Conservation (phyloP, 2,113 vertebrate species). For the Scortum barcoo region DNA sequence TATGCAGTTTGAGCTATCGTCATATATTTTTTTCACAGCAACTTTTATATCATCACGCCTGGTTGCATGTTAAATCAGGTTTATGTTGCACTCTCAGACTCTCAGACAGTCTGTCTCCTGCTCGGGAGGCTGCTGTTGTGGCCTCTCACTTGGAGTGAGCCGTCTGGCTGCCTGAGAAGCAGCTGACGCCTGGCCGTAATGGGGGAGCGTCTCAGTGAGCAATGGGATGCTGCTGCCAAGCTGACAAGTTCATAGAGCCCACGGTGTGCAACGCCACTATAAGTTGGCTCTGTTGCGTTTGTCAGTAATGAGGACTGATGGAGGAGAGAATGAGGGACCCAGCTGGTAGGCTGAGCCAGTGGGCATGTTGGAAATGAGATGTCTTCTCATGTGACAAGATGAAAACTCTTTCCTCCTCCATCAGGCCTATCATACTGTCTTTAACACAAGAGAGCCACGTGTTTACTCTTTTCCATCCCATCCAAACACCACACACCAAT, state of each 20-base stretch:
- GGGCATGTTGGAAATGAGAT: slow-evolving; percentile 41
- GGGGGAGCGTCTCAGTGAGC: slow-evolving; percentile 42
- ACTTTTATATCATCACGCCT: background rate
- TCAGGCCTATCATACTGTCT: background rate
- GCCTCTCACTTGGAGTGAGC: slow-evolving; percentile 32
- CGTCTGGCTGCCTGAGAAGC: slow-evolving; percentile 29
- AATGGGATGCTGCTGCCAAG: slow-evolving; percentile 49
- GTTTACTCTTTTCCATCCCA: background rate
- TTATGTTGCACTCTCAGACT: background rate
- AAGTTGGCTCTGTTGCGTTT: slow-evolving; percentile 42
- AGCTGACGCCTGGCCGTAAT: slow-evolving; percentile 25
- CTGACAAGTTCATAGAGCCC: slow-evolving; percentile 49
- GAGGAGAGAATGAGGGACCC: slow-evolving; percentile 43
- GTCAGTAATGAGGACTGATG: slow-evolving; percentile 62
- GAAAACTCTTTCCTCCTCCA: background rate
- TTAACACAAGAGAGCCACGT: background rate
- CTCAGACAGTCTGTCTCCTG: slow-evolving; percentile 34
- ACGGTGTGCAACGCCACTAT: slow-evolving; percentile 30
- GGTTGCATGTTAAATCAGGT: slow-evolving; percentile 8
- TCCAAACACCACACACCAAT: background rate
- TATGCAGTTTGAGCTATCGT: background rate
- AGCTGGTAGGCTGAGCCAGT: slow-evolving; percentile 50
- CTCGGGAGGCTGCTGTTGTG: slow-evolving; percentile 6
- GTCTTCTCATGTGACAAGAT: slow-evolving; percentile 2
- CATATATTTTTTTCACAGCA: background rate